Conservation (phyloP, 2,113 vertebrate species). For the Tachysurus fulvidraco region DNA sequence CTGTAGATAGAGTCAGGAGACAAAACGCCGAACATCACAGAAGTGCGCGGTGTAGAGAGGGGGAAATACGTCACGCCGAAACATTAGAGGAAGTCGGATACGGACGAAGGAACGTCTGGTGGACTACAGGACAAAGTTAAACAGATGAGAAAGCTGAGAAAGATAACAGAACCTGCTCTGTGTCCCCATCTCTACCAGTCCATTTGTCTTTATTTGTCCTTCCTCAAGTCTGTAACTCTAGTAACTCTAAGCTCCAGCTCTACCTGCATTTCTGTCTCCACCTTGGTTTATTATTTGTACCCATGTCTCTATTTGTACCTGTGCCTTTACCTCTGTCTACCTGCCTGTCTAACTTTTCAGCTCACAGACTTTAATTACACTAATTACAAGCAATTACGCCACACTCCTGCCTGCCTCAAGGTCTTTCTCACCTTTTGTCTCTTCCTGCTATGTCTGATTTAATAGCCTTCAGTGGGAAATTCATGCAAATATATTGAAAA, state of each 20-base stretch:
- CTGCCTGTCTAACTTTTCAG: constrained; percentile 19
- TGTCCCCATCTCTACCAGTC: neutral
- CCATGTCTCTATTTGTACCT: constrained; percentile 17
- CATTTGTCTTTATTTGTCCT: neutral
- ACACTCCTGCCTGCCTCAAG: constrained; percentile 45
- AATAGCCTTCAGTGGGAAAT: constrained; percentile 2
- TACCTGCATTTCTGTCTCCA: neutral
- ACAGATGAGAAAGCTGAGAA: too few species aligned
- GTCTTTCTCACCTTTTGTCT: constrained; percentile 21
- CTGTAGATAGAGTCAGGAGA: too few species aligned
- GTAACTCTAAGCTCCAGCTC: neutral
- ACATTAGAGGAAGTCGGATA: too few species aligned
- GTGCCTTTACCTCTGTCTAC: neutral
- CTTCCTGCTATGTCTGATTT: neutral
- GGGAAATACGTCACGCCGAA: too few species aligned
- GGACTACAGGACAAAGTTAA: too few species aligned
- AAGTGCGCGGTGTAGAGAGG: too few species aligned
- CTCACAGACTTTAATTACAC: constrained; percentile 49
- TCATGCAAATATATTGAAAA: neutral
- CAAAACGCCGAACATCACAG: too few species aligned
- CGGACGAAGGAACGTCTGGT: too few species aligned
- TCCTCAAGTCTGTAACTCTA: neutral
- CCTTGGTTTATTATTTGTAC: neutral
- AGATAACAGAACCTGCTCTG: too few species aligned
- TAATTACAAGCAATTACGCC: constrained; percentile 56